Evolutionary conservation across 1,140 invertebrate genomes (phyloP).

Genomic region (Lethocerus indicus): DNA sequence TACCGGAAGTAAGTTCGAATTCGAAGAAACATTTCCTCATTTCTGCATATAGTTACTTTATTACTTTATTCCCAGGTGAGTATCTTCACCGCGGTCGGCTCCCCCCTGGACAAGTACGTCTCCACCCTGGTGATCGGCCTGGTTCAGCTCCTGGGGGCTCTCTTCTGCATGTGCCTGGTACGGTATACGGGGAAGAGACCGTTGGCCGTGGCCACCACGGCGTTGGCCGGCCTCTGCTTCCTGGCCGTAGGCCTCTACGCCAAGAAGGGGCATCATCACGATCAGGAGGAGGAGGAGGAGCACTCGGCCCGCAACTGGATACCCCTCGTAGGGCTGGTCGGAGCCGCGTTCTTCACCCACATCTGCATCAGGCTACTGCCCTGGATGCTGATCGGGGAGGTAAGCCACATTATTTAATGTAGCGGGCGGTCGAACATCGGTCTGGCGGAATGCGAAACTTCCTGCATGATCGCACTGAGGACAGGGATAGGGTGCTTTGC

Average conservation of each 20-base stretch:
- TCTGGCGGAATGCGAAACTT: too few species aligned
- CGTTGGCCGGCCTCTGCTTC: conserved; percentile 40
- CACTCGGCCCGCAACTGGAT: too few species aligned
- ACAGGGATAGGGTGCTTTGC: too few species aligned
- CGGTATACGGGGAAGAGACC: conserved; percentile 36
- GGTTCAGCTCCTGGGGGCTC: conserved; percentile 41
- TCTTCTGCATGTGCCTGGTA: conserved; percentile 40
- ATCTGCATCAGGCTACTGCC: conserved; percentile 49
- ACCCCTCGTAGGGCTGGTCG: conserved; percentile 42
- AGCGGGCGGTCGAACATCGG: too few species aligned
- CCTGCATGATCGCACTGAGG: too few species aligned
- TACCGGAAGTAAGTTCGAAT: not conserved
- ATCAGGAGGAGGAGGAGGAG: too few species aligned
- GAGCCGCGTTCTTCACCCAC: conserved; percentile 46
- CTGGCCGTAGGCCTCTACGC: conserved; percentile 26
- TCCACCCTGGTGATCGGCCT: conserved; percentile 50
- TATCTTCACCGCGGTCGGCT: conserved; percentile 45
- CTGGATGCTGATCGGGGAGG: conserved; percentile 61
- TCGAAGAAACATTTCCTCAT: not conserved
- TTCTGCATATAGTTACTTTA: not conserved
- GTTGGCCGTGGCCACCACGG: conserved; percentile 44
- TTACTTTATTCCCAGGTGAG: conserved; percentile 19
- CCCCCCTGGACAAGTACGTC: conserved; percentile 52
- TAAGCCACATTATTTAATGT: too few species aligned
- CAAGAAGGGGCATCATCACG: not conserved